Base-by-base conservation (phyloP, 2,113 vertebrate genomes). In the Pipa parva region DNA sequence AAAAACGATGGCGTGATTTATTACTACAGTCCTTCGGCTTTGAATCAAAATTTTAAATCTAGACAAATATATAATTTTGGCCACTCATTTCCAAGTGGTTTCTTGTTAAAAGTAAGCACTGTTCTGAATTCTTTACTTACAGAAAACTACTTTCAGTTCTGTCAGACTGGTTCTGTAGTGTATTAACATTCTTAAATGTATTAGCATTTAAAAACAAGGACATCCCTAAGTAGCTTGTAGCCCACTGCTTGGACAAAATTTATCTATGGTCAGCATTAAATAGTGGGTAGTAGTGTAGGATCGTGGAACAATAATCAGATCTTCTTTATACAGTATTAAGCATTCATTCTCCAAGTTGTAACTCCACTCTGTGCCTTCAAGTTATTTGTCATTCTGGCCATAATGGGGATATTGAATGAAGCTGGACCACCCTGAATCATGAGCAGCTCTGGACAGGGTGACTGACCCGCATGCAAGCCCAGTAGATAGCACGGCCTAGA, bases 401-500 rank as follows among this genome's bases (percentile, higher is more conserved):
- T 26, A 18, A 45, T 25, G 48, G 66, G 49, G 58, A 29, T 17
- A 20, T 18, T 20, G 22, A 24, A 29, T 25, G 58, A 61, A 33
- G 29, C 11, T 33, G 42, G 48, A 28, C 31, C 46, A 25, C 1
- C 27, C 33, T 24, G 59, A 74, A 73, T 86, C 83, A 85, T 54
- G 82, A 84, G 74, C 92, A 85, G 72, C 80, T 84, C 79, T 85
- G 85, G 72, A 84, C 76, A 37, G 85, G 85, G 62, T 84, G 83
- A 80, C 85, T 87, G 79, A 84, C 85, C 65, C 81, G 79, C 83
- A 87, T 79, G 81, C 93, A 95, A 74, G 87, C 88, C 93, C 93
- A 95, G 79, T 95, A 95, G 50, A 90, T 87, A 20, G 88, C 93
- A 73, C 93, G 88, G 28, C 86, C 91, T 68, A 95, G 76, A 72